Base-by-base conservation (phyloP, 2,797 vertebrate species). In the Antennarius maculatus region DNA sequence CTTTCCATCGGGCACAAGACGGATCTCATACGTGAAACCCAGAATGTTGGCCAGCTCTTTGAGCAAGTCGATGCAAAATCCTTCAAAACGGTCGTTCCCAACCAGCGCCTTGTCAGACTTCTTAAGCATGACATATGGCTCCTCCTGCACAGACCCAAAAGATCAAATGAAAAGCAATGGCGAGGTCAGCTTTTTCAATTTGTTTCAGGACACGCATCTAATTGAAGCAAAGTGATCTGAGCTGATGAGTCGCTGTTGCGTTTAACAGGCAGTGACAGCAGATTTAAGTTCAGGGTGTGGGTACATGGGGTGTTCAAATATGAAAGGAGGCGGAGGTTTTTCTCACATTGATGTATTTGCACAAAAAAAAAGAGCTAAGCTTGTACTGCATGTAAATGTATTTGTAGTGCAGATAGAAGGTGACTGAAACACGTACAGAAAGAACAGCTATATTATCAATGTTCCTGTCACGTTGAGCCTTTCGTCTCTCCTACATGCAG, bases 91-190 rank as follows among this genome's bases (percentile, higher is more conserved):
- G 71, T 98, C 96, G 1, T 99, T 99, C 61, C 97, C 98, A 0
- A 95, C 95, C 39, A 99, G 93, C 11, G 96, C 95, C 9, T 94
- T 96, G 93, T 99, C 96, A 0, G 97, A 99, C 86, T 96, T 98
- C 73, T 96, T 96, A 93, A 99, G 98, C 98, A 98, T 99, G 91
- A 99, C 95, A 49, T 99, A 99, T 77, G 98, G 98, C 86, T 98
- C 97, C 85, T 99, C 97, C 98, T 99, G 91, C 45, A 59, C 64
- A 80, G 58, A 70, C 65, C 81, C 69, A 88, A 87, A 89, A 89
- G 83, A 90, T 87, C 55, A 89, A 88, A 31, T 84, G 77, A 82
- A 74, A 86, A 87, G 85, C 83, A 86, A 67, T 74, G 85, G 82
- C 81, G 84, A 88, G 90, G 88, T 93, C 86, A 92, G 90, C 80